phyloP scores from a whole-genome alignment of 1,140 invertebrate species.

The Drosophila busckii region DNA sequence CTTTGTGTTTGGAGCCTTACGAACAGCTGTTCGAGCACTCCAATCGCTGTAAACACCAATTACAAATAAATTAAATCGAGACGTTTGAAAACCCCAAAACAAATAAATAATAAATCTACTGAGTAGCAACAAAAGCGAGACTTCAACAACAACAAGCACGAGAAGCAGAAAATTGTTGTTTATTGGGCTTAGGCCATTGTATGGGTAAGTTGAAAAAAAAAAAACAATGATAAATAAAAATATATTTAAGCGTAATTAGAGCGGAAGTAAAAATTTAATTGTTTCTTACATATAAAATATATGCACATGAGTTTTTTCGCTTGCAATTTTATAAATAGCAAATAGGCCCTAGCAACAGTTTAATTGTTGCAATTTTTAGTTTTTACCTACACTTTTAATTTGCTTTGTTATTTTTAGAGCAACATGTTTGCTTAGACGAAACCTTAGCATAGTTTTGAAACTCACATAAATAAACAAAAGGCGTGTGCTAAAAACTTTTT shows the following conservation, averaged over 20 bases:
- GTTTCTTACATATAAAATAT: too few relatives aligned
- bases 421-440: too few relatives aligned
- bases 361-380: too few relatives aligned
- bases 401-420: too few relatives aligned
- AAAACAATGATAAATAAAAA: not conserved
- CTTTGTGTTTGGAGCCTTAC: constrained; percentile 47
- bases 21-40: constrained; percentile 18
- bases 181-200: constrained; percentile 79
- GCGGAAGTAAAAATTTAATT: constrained; percentile 8
- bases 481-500: not conserved
- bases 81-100: constrained; percentile 8
- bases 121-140: constrained; percentile 24
- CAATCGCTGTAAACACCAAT: constrained; percentile 12
- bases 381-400: too few relatives aligned
- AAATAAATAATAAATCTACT: constrained; percentile 16
- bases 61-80: not conserved
- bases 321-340: too few relatives aligned
- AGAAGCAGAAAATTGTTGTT: constrained; percentile 56
- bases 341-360: too few relatives aligned
- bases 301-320: too few relatives aligned
- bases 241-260: not conserved
- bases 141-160: constrained; percentile 15
- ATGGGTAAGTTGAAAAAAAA: constrained; percentile 63
- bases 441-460: constrained; percentile 10
- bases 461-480: not conserved